Conservation (phyloP, 2,797 vertebrate genomes). For the Psittacula echo region DNA sequence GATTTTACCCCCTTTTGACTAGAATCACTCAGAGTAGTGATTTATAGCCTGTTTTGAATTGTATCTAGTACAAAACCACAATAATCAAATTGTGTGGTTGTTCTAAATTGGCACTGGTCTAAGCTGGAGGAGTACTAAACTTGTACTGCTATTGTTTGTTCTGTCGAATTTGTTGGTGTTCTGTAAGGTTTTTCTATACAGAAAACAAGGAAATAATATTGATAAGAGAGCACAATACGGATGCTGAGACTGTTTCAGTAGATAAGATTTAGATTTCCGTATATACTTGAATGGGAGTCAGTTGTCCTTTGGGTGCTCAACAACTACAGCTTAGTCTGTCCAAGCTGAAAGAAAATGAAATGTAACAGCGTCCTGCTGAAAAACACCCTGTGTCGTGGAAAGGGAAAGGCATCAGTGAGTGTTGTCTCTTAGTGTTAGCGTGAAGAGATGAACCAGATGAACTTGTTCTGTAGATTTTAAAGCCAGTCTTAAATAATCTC, state of each 20-base stretch:
- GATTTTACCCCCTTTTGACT: background rate
- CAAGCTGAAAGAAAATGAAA: conserved; percentile 18
- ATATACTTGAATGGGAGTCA: conserved; percentile 67
- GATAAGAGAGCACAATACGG: conserved; percentile 80
- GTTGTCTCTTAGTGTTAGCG: background rate
- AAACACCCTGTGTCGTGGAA: background rate
- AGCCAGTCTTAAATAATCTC: background rate
- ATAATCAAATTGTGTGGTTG: background rate
- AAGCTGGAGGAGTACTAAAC: background rate
- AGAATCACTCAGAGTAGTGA: background rate
- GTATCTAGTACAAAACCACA: background rate
- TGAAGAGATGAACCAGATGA: background rate
- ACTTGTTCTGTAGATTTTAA: background rate
- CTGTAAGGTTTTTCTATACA: conserved; percentile 4
- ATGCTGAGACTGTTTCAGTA: conserved; percentile 77
- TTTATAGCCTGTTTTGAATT: background rate
- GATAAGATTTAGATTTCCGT: conserved; percentile 79
- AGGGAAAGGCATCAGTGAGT: background rate
- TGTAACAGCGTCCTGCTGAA: background rate
- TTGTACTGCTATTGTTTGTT: conserved; percentile 44
- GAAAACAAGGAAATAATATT: conserved; percentile 83
- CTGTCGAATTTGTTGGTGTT: conserved; percentile 53
- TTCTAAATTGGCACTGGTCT: background rate
- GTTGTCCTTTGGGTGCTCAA: conserved; percentile 16
- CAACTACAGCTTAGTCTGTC: background rate